Percentiles rank a stretch among this genome's conserved stretches.
phyloP scores from a whole-genome alignment of 2,797 vertebrate species.

The Danio choprae region DNA sequence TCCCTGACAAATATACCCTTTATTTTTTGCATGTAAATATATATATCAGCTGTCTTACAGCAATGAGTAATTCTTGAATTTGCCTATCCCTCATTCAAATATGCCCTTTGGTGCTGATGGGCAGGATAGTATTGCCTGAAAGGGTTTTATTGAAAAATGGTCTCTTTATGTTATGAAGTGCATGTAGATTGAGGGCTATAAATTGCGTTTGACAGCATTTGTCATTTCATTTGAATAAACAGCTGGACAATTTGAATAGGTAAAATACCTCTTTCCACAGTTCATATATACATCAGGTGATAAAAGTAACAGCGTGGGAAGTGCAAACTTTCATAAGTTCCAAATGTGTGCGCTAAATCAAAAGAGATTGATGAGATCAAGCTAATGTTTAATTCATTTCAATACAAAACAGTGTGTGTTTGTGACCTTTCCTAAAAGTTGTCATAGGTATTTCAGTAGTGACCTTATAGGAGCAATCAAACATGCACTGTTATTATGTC shows the following conservation, averaged over 20 bases:
- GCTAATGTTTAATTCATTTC: slow-evolving; percentile 18
- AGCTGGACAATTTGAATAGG: slow-evolving; percentile 38
- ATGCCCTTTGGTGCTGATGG: not conserved
- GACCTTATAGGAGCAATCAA: slow-evolving; percentile 49
- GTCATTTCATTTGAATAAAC: slow-evolving; percentile 52
- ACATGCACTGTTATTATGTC: slow-evolving; percentile 51
- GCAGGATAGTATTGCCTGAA: not conserved
- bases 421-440: slow-evolving; percentile 43
- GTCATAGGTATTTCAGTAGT: slow-evolving; percentile 45
- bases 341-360: not conserved
- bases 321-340: not conserved
- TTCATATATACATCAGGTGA: not conserved
- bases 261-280: slow-evolving; percentile 28
- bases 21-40: not conserved
- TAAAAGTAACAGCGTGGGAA: not conserved
- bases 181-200: slow-evolving; percentile 29
- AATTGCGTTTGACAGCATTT: slow-evolving; percentile 17
- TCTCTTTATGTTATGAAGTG: not conserved
- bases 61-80: slow-evolving; percentile 5
- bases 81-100: slow-evolving; percentile 31
- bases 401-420: slow-evolving; percentile 10
- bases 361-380: not conserved
- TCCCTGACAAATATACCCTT: slow-evolving; percentile 10
- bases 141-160: not conserved
- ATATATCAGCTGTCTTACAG: not conserved